phyloP scores from a whole-genome alignment of 1,140 invertebrate species.

The Anoplolepis gracilipes region DNA sequence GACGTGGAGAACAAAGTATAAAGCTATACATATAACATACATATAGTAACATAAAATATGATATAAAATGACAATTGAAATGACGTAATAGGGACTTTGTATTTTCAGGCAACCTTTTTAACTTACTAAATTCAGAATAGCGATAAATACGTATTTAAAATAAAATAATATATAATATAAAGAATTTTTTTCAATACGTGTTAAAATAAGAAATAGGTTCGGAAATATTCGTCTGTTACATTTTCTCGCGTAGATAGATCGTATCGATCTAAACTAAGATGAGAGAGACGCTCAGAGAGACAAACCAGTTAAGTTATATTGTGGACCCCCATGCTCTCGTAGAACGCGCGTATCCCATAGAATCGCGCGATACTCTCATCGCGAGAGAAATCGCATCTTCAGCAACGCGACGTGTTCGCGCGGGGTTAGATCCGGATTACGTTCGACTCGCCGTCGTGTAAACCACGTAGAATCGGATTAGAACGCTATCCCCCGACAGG shows the following conservation, averaged over 20 bases:
- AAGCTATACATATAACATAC: too few species aligned
- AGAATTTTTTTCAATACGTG: too few species aligned
- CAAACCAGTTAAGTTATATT: not conserved
- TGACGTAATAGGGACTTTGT: too few species aligned
- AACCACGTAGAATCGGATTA: conserved; percentile 72
- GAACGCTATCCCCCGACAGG: conserved; percentile 49
- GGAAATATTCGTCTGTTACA: not conserved
- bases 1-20: too few species aligned
- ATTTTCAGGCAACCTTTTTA: too few species aligned
- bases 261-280: too few species aligned
- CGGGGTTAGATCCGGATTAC: conserved; percentile 65
- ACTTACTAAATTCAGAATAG: too few species aligned
- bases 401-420: conserved; percentile 25
- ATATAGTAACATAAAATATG: too few species aligned
- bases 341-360: not conserved
- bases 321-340: not conserved
- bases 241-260: not conserved
- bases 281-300: not conserved
- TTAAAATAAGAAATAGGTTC: too few species aligned
- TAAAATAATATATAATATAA: too few species aligned
- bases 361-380: conserved; percentile 14
- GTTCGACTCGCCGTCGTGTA: conserved; percentile 68
- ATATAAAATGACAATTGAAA: too few species aligned
- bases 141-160: too few species aligned
- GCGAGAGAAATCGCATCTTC: conserved; percentile 30